phyloP scores from a whole-genome alignment of 2,113 vertebrate genomes.

The Hyperopisus bebe region DNA sequence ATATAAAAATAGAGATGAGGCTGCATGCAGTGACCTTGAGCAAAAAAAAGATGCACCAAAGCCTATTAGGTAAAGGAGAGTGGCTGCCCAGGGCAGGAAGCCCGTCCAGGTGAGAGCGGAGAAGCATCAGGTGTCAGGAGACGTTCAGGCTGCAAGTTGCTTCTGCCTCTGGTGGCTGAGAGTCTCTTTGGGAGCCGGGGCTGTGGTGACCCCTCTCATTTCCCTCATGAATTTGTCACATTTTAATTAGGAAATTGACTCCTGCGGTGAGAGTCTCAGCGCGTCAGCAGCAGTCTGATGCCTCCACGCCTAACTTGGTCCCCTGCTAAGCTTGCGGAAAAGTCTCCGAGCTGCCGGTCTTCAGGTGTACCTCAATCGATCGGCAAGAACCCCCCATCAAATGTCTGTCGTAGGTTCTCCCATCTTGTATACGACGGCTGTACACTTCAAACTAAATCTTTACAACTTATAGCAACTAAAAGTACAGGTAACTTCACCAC shows the following conservation, averaged over 20 bases:
- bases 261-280: constrained; percentile 28
- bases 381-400: not conserved
- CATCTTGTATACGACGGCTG: not conserved
- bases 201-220: constrained; percentile 27
- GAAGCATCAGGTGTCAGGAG: not conserved
- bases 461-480: not conserved
- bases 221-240: constrained; percentile 25
- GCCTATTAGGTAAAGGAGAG: not conserved
- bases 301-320: constrained; percentile 11
- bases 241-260: constrained; percentile 25
- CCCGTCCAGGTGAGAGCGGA: not conserved
- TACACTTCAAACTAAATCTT: not conserved
- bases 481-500: not conserved
- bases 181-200: not conserved
- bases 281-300: constrained; percentile 6
- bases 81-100: not conserved
- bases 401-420: not conserved
- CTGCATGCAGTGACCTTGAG: not conserved
- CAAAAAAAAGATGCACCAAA: not conserved
- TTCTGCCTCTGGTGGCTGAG: not conserved
- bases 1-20: not conserved
- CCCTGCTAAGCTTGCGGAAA: constrained; percentile 1
- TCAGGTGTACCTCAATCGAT: not conserved
- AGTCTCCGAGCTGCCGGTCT: not conserved
- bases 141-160: not conserved